phyloP scores from a whole-genome alignment of 2,888 invertebrate genomes.

The Mactromeris polynyma region DNA sequence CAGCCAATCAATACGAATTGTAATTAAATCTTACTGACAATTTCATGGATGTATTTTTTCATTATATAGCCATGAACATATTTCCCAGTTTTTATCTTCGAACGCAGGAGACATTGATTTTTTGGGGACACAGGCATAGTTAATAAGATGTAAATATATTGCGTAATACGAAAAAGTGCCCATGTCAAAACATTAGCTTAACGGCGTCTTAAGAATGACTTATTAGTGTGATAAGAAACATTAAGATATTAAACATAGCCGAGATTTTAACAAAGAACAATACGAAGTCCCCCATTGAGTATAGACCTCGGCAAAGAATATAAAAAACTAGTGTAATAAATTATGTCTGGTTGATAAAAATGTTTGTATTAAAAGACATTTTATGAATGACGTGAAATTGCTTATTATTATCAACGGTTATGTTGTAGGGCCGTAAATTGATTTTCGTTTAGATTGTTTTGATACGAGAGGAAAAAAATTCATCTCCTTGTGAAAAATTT shows the following conservation, averaged over 20 bases:
- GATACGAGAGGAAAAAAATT: neutral
- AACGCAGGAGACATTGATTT: neutral
- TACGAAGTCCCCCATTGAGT: neutral
- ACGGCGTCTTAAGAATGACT: neutral
- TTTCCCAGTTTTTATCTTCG: too few species aligned
- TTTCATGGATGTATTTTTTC: too few species aligned
- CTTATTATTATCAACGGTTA: neutral
- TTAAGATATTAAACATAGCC: neutral
- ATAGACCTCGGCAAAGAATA: neutral
- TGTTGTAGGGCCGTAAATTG: neutral
- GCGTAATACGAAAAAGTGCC: neutral
- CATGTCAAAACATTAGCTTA: neutral
- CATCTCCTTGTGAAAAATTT: neutral
- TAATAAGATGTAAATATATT: neutral
- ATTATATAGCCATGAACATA: too few species aligned
- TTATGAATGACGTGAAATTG: slow-evolving; percentile 4
- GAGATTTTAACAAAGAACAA: neutral
- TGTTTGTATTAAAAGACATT: neutral
- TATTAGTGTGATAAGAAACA: neutral
- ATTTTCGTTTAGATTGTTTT: slow-evolving; percentile 14
- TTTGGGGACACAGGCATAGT: neutral
- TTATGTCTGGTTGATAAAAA: neutral
- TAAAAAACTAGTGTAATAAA: neutral
- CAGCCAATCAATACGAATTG: too few species aligned
- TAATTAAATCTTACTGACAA: too few species aligned